These are phyloP conservation scores for Lutjanus argentimaculatus DNA, from an alignment of 2,797 vertebrate genomes.

Conservation along the genomic window DNA sequence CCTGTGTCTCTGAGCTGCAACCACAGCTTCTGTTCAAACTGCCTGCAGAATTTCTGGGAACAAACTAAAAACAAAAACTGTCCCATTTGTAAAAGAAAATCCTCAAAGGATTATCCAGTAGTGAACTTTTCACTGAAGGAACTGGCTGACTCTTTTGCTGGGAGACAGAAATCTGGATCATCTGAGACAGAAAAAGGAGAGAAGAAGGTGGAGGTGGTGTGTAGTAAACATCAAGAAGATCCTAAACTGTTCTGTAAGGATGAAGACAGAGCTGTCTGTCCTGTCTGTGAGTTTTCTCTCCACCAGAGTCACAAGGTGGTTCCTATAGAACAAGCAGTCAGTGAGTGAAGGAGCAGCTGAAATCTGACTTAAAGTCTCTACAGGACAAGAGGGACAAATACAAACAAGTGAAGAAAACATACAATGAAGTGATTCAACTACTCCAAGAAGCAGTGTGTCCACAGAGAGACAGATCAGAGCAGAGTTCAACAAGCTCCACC, in stretches of 20 bases:
- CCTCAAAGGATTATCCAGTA: rapidly evolving
- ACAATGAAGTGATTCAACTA: no score
- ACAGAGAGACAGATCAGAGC: no score
- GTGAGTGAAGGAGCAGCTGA: no score
- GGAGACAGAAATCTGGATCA: neutral
- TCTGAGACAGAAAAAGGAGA: neutral
- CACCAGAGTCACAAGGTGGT: no score
- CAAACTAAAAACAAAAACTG: conserved; percentile 45
- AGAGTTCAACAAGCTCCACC: no score
- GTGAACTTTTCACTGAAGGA: conserved; percentile 23
- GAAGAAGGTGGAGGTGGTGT: neutral
- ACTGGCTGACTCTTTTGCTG: conserved; percentile 22
- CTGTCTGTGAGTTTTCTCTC: conserved; percentile 23
- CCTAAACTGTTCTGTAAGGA: conserved; percentile 19
- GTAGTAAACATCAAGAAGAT: conserved; percentile 4
- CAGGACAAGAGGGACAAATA: no score
- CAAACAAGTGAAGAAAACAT: no score
- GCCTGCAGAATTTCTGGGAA: conserved; percentile 80
- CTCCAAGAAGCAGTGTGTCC: no score
- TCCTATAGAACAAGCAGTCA: no score
- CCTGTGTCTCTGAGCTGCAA: conserved; percentile 84
- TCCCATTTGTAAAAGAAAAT: conserved; percentile 43
- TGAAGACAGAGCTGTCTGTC: conserved; percentile 56
- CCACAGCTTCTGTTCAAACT: conserved; percentile 86
- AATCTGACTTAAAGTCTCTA: no score